phyloP scores from a whole-genome alignment of 2,113 vertebrate species.

The Lucifuga dentata region DNA sequence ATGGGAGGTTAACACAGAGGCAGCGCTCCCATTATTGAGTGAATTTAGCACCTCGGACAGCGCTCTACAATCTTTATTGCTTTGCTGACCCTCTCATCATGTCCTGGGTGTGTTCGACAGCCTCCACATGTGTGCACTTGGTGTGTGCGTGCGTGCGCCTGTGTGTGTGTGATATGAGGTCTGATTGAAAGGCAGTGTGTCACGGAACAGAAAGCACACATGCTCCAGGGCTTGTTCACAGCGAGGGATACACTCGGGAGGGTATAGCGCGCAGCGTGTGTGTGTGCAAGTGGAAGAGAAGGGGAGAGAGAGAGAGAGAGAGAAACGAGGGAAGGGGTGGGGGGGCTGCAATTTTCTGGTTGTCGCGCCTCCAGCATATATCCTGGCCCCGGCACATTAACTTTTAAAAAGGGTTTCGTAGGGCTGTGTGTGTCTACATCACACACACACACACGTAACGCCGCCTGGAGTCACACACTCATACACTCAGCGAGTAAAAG shows the following conservation, averaged over 20 bases:
- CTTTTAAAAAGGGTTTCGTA: slow-evolving; percentile 90
- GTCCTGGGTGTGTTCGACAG: slow-evolving; percentile 84
- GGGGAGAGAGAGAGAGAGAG: slow-evolving; percentile 61
- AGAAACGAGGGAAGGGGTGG: slow-evolving; percentile 62
- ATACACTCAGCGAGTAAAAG: slow-evolving; percentile 63
- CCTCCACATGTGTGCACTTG: slow-evolving; percentile 84
- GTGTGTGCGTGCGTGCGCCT: slow-evolving; percentile 56
- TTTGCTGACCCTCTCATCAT: slow-evolving; percentile 99
- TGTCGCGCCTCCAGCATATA: slow-evolving; percentile 93
- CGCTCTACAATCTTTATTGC: slow-evolving; percentile 99
- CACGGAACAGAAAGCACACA: slow-evolving; percentile 97
- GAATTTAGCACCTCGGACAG: slow-evolving; percentile 99
- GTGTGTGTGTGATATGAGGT: slow-evolving; percentile 88
- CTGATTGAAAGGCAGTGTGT: slow-evolving; percentile 99
- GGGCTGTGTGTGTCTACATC: slow-evolving; percentile 84
- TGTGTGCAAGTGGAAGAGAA: slow-evolving; percentile 49
- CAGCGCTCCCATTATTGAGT: slow-evolving; percentile 99
- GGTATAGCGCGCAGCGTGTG: slow-evolving; percentile 76
- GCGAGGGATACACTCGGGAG: slow-evolving; percentile 89
- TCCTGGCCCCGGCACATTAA: slow-evolving; percentile 91
- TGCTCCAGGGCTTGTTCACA: slow-evolving; percentile 95
- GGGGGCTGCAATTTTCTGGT: slow-evolving; percentile 98
- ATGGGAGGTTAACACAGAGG: slow-evolving; percentile 98
- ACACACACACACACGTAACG: slow-evolving; percentile 67
- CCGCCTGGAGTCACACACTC: slow-evolving; percentile 77